Base-by-base conservation (phyloP, 2,113 vertebrate species). In the Silurus asotus region DNA sequence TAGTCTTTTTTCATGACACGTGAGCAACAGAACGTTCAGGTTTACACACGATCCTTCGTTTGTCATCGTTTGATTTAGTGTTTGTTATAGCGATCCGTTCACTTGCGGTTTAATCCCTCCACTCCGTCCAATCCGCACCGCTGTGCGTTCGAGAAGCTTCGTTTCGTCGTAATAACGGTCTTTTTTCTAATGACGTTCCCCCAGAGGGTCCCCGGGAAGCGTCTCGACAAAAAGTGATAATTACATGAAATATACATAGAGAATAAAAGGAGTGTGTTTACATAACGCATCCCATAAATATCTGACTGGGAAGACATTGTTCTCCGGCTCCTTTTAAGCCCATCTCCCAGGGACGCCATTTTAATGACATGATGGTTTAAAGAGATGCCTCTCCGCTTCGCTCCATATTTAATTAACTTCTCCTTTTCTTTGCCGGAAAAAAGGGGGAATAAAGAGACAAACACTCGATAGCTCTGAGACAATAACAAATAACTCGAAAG, bases 381-480 rank as follows among this genome's bases (percentile, higher is more conserved):
- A 98, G 97, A 98, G 96, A 99, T 96, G 97, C 96, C 96, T 95
- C 96, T 97, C 96, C 94, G 95, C 96, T 96, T 98, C 96, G 96
- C 96, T 97, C 97, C 97, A 96, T 98, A 98, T 99, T 99, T 98
- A 99, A 99, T 99, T 99, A 99, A 97, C 96, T 98, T 98, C 97
- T 96, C 94, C 96, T 97, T 97, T 98, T 97, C 96, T 97, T 92
- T 94, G 87, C 89, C 89, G 89, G 92, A 92, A 92, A 89, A 92
- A 93, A 93, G 69, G 90, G 78, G 90, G 85, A 88, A 90, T 91
- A 93, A 93, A 90, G 93, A 94, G 92, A 94, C 92, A 94, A 97
- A 97, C 96, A 96, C 94, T 93, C 93, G 94, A 97, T 96, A 96
- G 94, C 91, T 91, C 88, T 95, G 93, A 97, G 96, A 97, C 96